Evolutionary conservation across 2,888 invertebrate species (phyloP), one percentile per base, ranked within the genome.

Genomic region (Pyrrhosoma nymphula): DNA sequence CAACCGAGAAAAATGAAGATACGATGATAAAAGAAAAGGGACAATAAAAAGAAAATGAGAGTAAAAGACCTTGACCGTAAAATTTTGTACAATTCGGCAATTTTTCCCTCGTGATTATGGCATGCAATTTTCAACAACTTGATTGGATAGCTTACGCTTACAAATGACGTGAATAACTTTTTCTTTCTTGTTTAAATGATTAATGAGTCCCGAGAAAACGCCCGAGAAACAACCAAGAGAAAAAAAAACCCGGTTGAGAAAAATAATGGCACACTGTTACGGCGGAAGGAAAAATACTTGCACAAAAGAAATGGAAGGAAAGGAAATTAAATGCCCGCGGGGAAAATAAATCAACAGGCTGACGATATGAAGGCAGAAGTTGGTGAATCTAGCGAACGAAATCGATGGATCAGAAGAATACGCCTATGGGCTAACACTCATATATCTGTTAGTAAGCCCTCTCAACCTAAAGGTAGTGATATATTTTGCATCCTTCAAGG

Each of bases 291-390:
- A 75, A 30, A 30, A n/a, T n/a, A n/a, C n/a, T n/a, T 75, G 12
- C 0, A 23, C 30, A n/a, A 75, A 26, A 75, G 75, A 75, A 30
- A 75, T 10, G 30, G 3, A 63, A 12, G 30, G 4, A 75, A 75
- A 75, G 75, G 75, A 30, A 75, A 75, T 75, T 75, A 75, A 82
- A 82, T 30, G 82, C 82, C 82, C 26, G 82, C 82, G 35, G 35
- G 82, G 82, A 82, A 82, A 18, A 82, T 26, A 35, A 82, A 35
- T 35, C 82, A 35, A 82, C 82, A 16, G 82, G 82, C 30, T 82
- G 35, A 35, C n/a, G 82, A 30, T 82, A 82, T 3, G 82, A 82
- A 35, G n/a, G 16, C 35, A 14, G 30, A 82, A 3, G 82, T 35
- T 82, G 16, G 35, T 18, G 82, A 82, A 82, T 14, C 82, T 30